Evolutionary conservation across 2,797 vertebrate species (phyloP).

Genomic region (Yasuhikotakia modesta): DNA sequence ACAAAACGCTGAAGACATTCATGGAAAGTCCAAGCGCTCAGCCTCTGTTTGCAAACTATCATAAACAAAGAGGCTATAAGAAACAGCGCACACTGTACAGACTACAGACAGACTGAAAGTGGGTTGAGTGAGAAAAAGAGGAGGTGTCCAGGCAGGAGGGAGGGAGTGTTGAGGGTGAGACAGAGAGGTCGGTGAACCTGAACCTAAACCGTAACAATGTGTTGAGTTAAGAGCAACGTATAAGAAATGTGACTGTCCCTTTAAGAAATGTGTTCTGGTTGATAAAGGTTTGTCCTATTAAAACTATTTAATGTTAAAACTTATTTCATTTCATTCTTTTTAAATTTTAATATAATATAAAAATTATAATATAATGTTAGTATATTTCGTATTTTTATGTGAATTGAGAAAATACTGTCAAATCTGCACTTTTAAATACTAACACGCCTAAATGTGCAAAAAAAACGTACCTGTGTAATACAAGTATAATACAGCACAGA

Average conservation of each 20-base stretch:
- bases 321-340: too few species aligned
- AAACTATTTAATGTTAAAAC: too few species aligned
- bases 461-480: too few species aligned
- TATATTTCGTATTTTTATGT: too few species aligned
- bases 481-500: neutral
- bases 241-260: too few species aligned
- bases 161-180: neutral
- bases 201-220: too few species aligned
- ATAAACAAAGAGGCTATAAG: neutral
- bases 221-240: neutral
- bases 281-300: too few species aligned
- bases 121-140: constrained; percentile 10
- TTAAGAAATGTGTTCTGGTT: too few species aligned
- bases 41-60: neutral
- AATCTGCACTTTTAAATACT: neutral
- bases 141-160: constrained; percentile 12
- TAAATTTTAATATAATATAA: too few species aligned
- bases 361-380: too few species aligned
- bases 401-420: too few species aligned
- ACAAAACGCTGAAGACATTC: neutral
- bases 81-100: neutral
- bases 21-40: neutral
- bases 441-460: too few species aligned
- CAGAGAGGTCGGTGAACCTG: neutral
- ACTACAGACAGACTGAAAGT: constrained; percentile 6